Evolutionary conservation across 2,113 vertebrate genomes (phyloP).

Genomic region (Scomber japonicus): DNA sequence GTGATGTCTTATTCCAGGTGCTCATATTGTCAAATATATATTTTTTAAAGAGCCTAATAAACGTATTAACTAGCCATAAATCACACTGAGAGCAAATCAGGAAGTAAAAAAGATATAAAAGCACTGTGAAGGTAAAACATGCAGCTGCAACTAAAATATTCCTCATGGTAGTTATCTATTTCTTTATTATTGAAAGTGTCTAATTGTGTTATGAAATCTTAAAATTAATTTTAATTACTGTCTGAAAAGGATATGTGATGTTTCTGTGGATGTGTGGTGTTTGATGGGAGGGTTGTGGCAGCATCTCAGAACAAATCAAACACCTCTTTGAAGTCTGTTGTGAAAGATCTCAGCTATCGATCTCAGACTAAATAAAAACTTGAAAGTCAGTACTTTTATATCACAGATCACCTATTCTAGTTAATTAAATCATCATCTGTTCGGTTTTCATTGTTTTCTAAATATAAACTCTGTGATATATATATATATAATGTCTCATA

Average conservation of each 20-base stretch:
- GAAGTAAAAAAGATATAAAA: neutral
- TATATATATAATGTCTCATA: slow-evolving; percentile 11
- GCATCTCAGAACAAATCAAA: slow-evolving; percentile 5
- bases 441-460: slow-evolving; percentile 25
- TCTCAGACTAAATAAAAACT: neutral
- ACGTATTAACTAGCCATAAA: neutral
- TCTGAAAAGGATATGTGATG: neutral
- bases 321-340: neutral
- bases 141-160: neutral
- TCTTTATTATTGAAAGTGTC: neutral
- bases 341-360: slow-evolving; percentile 10
- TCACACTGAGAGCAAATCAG: neutral
- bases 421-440: neutral
- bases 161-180: neutral
- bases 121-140: neutral
- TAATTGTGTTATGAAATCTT: neutral
- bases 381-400: neutral
- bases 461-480: slow-evolving; percentile 24
- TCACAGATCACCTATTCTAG: neutral
- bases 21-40: no score
- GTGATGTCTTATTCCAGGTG: neutral
- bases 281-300: neutral
- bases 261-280: neutral
- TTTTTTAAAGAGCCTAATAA: neutral
- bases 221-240: neutral